A percentile compares a stretch with the other conserved stretches of the same genome.
These are phyloP conservation scores for Chrysomela aeneicollis DNA, from an alignment of 2,888 invertebrate genomes.

Conservation along the genomic window DNA sequence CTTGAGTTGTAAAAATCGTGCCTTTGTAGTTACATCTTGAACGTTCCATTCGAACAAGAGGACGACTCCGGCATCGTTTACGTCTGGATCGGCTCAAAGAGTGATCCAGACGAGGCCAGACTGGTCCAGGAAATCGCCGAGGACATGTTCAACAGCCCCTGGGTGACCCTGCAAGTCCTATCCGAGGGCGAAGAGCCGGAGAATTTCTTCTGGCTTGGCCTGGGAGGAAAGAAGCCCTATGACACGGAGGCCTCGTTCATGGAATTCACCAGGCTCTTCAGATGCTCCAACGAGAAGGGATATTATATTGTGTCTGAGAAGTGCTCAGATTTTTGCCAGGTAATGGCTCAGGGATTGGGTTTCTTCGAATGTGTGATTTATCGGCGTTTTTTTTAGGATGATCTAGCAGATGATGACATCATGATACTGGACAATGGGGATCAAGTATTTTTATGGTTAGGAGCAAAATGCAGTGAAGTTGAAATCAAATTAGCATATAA, in stretches of 20 bases:
- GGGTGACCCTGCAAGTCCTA: constrained; percentile 80
- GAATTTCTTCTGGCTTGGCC: constrained; percentile 98
- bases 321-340: constrained; percentile 97
- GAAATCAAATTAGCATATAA: constrained; percentile 99
- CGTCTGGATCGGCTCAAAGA: constrained; percentile 91
- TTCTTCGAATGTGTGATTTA: too few species aligned
- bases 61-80: constrained; percentile 91
- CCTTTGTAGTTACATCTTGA: constrained; percentile 84
- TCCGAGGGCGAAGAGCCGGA: constrained; percentile 97
- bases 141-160: constrained; percentile 86
- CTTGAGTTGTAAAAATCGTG: too few species aligned
- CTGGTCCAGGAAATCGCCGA: constrained; percentile 92
- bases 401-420: constrained; percentile 98
- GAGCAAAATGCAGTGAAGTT: constrained; percentile 95
- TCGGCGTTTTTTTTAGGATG: too few species aligned
- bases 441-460: constrained; percentile 97
- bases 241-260: constrained; percentile 91
- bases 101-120: constrained; percentile 84
- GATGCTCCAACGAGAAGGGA: constrained; percentile 99
- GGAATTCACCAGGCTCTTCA: constrained; percentile 91
- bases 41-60: constrained; percentile 89
- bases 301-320: constrained; percentile 99
- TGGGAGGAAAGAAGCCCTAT: constrained; percentile 87
- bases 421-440: constrained; percentile 99
- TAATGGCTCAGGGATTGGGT: constrained; percentile 56